Evolutionary conservation across 23 tunicate genomes (phyloP).

Genomic region (Diplosoma virens): DNA sequence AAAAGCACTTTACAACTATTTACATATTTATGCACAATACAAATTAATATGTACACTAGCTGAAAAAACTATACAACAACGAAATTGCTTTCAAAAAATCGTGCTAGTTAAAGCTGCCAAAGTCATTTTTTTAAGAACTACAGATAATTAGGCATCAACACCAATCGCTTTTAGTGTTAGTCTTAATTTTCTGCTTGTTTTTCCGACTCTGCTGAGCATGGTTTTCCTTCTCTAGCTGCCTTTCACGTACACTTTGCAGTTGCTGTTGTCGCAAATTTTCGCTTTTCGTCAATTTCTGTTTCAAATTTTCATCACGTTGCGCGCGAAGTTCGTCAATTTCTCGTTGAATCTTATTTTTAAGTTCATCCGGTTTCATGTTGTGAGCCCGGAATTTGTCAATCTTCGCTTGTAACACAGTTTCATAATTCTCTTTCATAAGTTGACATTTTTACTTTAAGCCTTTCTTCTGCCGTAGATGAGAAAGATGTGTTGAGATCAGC

Average conservation of each 20-base stretch:
- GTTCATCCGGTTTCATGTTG: conserved; percentile 78
- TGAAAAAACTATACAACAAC: too few relatives aligned
- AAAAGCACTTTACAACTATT: too few relatives aligned
- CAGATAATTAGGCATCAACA: too few relatives aligned
- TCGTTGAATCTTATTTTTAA: conserved; percentile 59
- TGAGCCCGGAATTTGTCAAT: conserved; percentile 48
- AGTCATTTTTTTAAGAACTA: too few relatives aligned
- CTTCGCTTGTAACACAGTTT: conserved; percentile 42
- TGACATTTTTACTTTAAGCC: conserved; percentile 59
- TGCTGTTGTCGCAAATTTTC: conserved; percentile 60
- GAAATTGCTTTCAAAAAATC: too few relatives aligned
- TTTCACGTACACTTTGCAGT: conserved; percentile 48
- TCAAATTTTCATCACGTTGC: conserved; percentile 52
- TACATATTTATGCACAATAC: too few relatives aligned
- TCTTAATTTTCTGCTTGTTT: conserved; percentile 49
- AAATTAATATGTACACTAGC: too few relatives aligned
- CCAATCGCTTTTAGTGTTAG: too few relatives aligned
- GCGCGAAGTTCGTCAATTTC: conserved; percentile 65
- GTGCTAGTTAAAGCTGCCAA: too few relatives aligned
- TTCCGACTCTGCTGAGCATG: conserved; percentile 82
- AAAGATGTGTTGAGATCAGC: conserved; percentile 63
- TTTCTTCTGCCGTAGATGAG: conserved; percentile 59
- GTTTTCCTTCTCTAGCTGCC: conserved; percentile 69
- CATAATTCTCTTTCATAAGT: conserved; percentile 74
- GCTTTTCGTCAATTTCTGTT: conserved; percentile 59